These are phyloP conservation scores for Anniella stebbinsi DNA, from an alignment of 2,797 vertebrate genomes.

Conservation along the genomic window DNA sequence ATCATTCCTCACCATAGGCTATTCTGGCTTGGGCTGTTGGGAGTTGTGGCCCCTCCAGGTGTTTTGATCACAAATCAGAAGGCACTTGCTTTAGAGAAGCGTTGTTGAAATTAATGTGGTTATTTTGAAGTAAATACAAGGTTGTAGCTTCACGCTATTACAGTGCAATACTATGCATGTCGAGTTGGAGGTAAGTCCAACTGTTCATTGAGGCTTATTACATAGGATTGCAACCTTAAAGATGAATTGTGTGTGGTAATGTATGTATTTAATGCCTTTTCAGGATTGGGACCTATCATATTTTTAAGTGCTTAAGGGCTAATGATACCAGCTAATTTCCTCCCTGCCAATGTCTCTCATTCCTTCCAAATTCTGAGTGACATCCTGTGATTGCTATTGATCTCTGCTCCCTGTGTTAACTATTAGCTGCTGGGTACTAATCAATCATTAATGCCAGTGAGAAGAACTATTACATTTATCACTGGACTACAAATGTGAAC, in stretches of 20 bases:
- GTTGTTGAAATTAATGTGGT: neutral
- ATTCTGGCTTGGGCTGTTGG: too few relatives aligned
- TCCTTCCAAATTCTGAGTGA: neutral
- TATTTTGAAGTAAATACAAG: neutral
- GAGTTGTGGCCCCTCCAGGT: too few relatives aligned
- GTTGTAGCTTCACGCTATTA: neutral
- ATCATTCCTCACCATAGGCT: too few relatives aligned
- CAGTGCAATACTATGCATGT: neutral
- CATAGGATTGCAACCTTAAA: neutral
- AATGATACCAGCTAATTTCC: rapidly evolving
- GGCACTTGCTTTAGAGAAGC: neutral
- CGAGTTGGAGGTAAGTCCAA: neutral
- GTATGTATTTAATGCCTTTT: neutral
- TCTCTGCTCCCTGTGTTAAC: conserved; percentile 1
- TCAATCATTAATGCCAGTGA: conserved; percentile 28
- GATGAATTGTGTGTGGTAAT: neutral
- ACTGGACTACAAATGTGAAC: neutral
- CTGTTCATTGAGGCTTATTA: neutral
- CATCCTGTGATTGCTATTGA: rapidly evolving
- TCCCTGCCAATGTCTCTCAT: rapidly evolving
- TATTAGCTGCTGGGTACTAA: conserved; percentile 23
- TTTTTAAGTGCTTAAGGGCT: rapidly evolving
- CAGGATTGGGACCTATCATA: neutral
- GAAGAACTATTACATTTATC: conserved; percentile 5
- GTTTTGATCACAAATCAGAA: neutral